A percentile compares a stretch with the other conserved stretches of the same genome.
phyloP scores from a whole-genome alignment of 2,888 invertebrate genomes.

The Resseliella maxima region DNA sequence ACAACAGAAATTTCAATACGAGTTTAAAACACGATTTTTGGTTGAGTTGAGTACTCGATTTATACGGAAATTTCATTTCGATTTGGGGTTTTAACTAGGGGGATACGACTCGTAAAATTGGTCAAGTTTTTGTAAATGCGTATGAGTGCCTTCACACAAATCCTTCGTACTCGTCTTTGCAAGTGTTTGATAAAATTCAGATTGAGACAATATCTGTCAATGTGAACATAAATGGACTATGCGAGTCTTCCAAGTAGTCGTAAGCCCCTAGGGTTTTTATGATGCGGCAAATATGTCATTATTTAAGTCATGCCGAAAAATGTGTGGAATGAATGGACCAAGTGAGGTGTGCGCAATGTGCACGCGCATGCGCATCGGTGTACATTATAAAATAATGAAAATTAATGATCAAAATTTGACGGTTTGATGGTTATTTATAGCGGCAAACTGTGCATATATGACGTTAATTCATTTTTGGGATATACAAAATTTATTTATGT shows the following conservation, averaged over 20 bases:
- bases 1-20: not conserved
- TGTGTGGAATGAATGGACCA: not conserved
- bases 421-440: conserved; percentile 55
- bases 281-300: conserved; percentile 29
- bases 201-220: too few relatives aligned
- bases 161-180: too few relatives aligned
- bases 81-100: not conserved
- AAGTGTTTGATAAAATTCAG: too few relatives aligned
- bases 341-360: not conserved
- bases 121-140: too few relatives aligned
- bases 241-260: too few relatives aligned
- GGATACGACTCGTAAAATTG: too few relatives aligned
- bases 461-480: conserved; percentile 28
- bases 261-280: not conserved
- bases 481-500: conserved; percentile 5
- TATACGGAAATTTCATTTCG: not conserved
- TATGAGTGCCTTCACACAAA: too few relatives aligned
- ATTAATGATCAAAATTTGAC: conserved; percentile 52
- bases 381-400: conserved; percentile 42
- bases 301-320: conserved; percentile 1
- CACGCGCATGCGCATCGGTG: not conserved
- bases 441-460: not conserved
- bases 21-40: not conserved
- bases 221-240: too few relatives aligned
- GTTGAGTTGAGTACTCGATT: not conserved